A percentile compares a stretch with the other conserved stretches of the same genome.
These are phyloP conservation scores for Anthoptus insignis DNA, from an alignment of 2,888 invertebrate genomes.

Conservation along the genomic window DNA sequence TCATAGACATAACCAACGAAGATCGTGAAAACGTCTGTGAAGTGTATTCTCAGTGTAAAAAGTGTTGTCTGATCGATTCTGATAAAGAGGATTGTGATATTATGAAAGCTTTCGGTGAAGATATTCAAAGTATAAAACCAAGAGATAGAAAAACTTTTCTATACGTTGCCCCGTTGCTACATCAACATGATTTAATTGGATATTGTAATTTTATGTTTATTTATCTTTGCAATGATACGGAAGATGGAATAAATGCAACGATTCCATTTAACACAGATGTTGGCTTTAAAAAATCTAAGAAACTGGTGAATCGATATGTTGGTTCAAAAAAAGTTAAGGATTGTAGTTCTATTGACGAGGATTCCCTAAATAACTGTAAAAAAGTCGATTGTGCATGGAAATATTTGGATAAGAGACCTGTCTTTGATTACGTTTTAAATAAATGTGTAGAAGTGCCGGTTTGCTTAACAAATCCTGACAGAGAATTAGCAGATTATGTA, in stretches of 20 bases:
- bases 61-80: slow-evolving; percentile 62
- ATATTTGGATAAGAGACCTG: slow-evolving; percentile 64
- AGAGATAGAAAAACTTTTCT: slow-evolving; percentile 60
- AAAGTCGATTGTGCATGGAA: slow-evolving; percentile 70
- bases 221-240: slow-evolving; percentile 54
- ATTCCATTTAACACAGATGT: slow-evolving; percentile 67
- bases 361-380: slow-evolving; percentile 63
- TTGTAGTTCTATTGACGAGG: slow-evolving; percentile 65
- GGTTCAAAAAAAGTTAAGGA: slow-evolving; percentile 44
- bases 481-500: slow-evolving; percentile 63
- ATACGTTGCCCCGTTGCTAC: slow-evolving; percentile 63
- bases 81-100: slow-evolving; percentile 58
- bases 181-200: slow-evolving; percentile 67
- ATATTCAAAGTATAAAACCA: slow-evolving; percentile 54
- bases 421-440: slow-evolving; percentile 55
- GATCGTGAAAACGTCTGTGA: slow-evolving; percentile 56
- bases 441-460: slow-evolving; percentile 60
- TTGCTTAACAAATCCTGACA: slow-evolving; percentile 57
- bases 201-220: slow-evolving; percentile 62
- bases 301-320: slow-evolving; percentile 53
- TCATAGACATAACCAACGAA: slow-evolving; percentile 65
- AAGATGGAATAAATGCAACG: slow-evolving; percentile 49
- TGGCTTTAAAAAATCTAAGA: slow-evolving; percentile 36
- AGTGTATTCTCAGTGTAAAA: slow-evolving; percentile 56
- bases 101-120: slow-evolving; percentile 56